Conservation (phyloP, 2,113 vertebrate species). For the Semnornis frantzii region DNA sequence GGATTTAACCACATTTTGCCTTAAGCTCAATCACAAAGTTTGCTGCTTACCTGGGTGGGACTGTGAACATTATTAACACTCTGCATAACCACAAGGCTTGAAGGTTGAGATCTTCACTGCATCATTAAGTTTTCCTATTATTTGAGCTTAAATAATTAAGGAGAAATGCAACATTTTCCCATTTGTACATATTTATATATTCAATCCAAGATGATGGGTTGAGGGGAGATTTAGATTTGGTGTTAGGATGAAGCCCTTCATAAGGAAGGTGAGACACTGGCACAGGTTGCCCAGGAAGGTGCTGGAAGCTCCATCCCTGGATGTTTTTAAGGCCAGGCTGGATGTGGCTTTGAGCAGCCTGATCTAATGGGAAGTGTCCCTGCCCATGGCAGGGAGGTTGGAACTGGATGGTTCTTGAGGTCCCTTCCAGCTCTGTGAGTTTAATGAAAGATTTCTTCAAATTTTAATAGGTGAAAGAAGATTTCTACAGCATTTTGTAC, state of each 20-base stretch:
- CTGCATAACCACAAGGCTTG: neutral
- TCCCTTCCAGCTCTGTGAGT: neutral
- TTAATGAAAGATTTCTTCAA: neutral
- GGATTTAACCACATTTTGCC: neutral
- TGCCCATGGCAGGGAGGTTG: no score
- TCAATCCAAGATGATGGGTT: neutral
- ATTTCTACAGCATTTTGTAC: neutral
- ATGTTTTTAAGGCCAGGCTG: no score
- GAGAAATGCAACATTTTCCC: neutral
- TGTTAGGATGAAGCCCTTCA: no score
- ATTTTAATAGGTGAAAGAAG: neutral
- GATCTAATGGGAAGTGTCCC: no score
- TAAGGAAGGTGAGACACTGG: no score
- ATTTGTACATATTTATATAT: neutral
- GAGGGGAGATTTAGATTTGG: no score
- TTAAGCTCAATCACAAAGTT: neutral
- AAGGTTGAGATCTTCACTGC: neutral
- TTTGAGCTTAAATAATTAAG: neutral
- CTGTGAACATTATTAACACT: neutral
- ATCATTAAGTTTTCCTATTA: neutral
- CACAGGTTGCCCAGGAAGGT: no score
- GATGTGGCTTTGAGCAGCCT: no score
- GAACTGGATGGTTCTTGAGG: no score
- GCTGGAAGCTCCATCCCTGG: no score
- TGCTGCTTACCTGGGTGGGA: neutral